Evolutionary conservation across 2,113 vertebrate genomes (phyloP), one percentile per base, ranked within the genome.

Genomic region (Oxygymnocypris stewartii): DNA sequence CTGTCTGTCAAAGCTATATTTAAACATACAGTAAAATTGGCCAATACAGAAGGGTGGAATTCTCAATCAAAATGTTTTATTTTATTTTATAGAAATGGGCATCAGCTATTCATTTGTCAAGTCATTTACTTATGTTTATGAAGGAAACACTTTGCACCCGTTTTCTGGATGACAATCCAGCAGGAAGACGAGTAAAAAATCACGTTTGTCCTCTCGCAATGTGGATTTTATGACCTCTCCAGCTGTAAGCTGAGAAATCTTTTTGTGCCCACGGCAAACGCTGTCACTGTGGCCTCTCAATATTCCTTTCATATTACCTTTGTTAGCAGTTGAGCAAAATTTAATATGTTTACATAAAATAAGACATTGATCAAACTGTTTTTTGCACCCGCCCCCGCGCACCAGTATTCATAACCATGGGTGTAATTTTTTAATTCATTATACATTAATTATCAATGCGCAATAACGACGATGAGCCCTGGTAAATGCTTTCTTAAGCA

Each of bases 291-390:
- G 63, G 42, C 80, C 65, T 67, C 86, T 86, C 84, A 85, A 89
- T 89, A 89, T 87, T 87, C 86, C 75, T 57, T 63, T 83, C 57
- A 79, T 82, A 86, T 87, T 87, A 87, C 85, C 86, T 85, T 80
- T 84, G 65, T 87, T 84, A 71, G 80, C 85, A 82, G 63, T 84
- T 83, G 79, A 85, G 79, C 82, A 80, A 85, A 90, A 85, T 88
- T 84, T 82, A 83, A 87, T 88, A 88, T 88, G 87, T 88, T 87
- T 88, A 88, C 86, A 86, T 88, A 88, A 89, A 89, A 88, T 84
- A 89, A 87, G 90, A 87, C 88, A 89, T 88, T 77, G 80, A 87
- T 89, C 88, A 89, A 86, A 82, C 88, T 86, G 86, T 85, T 86
- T 87, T 87, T 82, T 75, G 86, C 73, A 69, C 61, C 87, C 87